Conservation (phyloP, 2,113 vertebrate species). For the Dicerorhinus sumatrensis region DNA sequence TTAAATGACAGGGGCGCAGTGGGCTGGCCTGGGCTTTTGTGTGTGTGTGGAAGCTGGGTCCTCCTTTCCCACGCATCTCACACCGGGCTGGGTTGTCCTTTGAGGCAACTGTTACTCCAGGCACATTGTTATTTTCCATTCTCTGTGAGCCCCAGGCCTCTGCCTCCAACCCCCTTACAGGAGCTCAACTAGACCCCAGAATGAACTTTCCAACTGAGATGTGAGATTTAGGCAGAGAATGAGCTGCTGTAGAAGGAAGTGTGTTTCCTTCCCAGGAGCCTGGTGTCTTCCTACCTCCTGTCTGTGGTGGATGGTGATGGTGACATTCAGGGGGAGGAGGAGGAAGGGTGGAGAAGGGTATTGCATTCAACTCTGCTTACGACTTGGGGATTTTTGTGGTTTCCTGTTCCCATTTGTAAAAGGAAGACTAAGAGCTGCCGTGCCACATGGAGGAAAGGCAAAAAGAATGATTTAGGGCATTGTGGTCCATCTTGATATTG, state of each 20-base stretch:
- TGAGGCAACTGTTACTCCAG: slow-evolving; percentile 33
- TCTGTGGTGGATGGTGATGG: neutral
- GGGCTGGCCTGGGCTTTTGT: neutral
- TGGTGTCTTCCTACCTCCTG: neutral
- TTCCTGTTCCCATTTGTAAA: slow-evolving; percentile 45
- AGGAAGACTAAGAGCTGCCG: neutral
- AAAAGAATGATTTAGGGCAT: neutral
- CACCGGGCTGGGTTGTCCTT: neutral
- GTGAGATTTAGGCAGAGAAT: neutral
- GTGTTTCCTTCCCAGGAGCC: neutral
- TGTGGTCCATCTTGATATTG: slow-evolving; percentile 1
- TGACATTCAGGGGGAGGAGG: neutral
- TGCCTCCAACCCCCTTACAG: neutral
- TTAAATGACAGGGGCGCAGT: neutral
- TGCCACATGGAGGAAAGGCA: neutral
- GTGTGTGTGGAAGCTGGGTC: neutral
- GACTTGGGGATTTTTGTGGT: neutral
- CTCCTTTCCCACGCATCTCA: neutral
- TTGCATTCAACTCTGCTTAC: neutral
- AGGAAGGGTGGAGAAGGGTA: neutral
- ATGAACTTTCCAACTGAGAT: neutral
- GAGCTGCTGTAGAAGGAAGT: neutral
- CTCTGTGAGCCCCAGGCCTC: neutral
- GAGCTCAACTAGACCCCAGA: neutral
- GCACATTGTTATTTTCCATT: neutral